Base-by-base conservation (phyloP, 2,797 vertebrate species). In the Lutjanus argentimaculatus region DNA sequence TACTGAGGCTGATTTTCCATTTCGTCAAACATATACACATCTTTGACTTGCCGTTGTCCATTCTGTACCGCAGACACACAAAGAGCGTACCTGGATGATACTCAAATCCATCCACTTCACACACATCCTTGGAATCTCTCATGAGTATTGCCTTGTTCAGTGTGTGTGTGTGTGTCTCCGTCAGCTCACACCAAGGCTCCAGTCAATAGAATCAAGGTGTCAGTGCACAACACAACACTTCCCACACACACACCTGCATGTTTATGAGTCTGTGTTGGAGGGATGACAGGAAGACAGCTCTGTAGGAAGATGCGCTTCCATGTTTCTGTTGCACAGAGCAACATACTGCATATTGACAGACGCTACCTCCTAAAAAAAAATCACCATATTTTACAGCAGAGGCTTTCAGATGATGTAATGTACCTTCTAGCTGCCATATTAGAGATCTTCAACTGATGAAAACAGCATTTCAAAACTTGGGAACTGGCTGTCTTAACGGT, bases 171-270 rank as follows among this genome's bases (percentile, higher is more conserved):
- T 80, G 64, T 71, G 68, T 62, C 43, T 36, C 22, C 12, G 40
- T 82, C 69, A 88, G 64, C 83, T 92, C 83, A 83, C 91, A 93
- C 82, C 25, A 14, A 76, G 72, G 75, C 80, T 89, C 68, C 0
- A 90, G 88, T 92, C 87, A 90, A 91, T 84, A 91, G 69, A 90
- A 66, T 58, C 0, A 36, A 90, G 80, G 88, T 90, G 91, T 85
- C 82, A 82, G 80, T 79, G 80, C 82, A 62, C 63, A 76, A 67
- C 56, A 59, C 80, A 66, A 77, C 89, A 86, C 85, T 65, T 80
- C 82, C 63, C 72, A 62, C 78, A 83, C 65, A 79, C 85, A 90
- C 90, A 92, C 85, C 80, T 85, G 85, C 62, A 53, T 87, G 88
- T 92, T 91, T 89, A 87, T 83, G 81, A 79, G 61, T 81, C 14